phyloP scores from a whole-genome alignment of 2,113 vertebrate species.

The Corythoichthys intestinalis region DNA sequence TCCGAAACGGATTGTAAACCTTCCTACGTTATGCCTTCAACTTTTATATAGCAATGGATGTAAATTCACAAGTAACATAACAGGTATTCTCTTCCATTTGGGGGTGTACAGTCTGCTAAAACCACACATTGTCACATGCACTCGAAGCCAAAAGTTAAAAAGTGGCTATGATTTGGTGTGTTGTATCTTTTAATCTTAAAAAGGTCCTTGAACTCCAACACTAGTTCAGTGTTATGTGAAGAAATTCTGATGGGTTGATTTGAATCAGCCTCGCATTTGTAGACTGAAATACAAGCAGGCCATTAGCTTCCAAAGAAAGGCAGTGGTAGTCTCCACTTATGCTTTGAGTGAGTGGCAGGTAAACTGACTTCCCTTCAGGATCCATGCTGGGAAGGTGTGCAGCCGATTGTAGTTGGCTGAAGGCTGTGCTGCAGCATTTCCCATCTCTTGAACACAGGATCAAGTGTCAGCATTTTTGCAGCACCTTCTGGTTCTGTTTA shows the following conservation, averaged over 20 bases:
- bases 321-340: not conserved
- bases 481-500: slow-evolving; percentile 80
- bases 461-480: slow-evolving; percentile 80
- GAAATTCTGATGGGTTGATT: not conserved
- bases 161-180: not conserved
- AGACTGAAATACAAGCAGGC: not conserved
- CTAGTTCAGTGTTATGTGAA: not conserved
- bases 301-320: not conserved
- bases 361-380: slow-evolving; percentile 13
- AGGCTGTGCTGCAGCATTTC: slow-evolving; percentile 55
- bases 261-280: not conserved
- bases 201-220: not conserved
- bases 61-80: no score
- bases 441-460: slow-evolving; percentile 69
- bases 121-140: not conserved
- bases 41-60: no score
- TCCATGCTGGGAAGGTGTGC: slow-evolving; percentile 51
- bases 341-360: slow-evolving; percentile 1
- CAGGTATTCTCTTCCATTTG: not conserved
- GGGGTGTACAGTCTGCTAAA: not conserved
- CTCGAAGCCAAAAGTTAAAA: not conserved
- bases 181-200: slow-evolving; percentile 3
- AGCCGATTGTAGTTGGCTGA: slow-evolving; percentile 49
- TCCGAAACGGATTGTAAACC: not conserved
- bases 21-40: not conserved